These are phyloP conservation scores for Phoebastria nigripes DNA, from an alignment of 2,797 vertebrate species.

Conservation along the genomic window DNA sequence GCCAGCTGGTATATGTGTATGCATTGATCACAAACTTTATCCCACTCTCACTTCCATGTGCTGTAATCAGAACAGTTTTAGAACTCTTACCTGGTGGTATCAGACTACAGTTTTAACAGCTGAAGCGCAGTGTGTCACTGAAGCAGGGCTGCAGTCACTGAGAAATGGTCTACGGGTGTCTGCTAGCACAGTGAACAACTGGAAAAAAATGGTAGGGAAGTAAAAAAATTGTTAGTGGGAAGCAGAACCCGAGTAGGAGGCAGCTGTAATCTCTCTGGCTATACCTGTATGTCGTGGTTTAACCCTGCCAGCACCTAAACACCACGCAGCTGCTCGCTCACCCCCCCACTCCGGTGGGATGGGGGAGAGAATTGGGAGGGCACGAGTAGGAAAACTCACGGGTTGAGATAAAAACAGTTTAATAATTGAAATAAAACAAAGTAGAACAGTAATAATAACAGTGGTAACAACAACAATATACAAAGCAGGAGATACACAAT, in stretches of 20 bases:
- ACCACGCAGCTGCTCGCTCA: too few species aligned
- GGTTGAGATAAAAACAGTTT: too few species aligned
- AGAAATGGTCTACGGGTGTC: neutral
- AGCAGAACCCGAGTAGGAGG: neutral
- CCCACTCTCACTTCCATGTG: neutral
- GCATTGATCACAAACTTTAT: neutral
- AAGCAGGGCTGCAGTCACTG: neutral
- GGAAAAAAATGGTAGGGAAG: neutral
- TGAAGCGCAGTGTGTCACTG: neutral
- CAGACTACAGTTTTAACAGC: neutral
- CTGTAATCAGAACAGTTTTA: neutral
- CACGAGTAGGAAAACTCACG: too few species aligned
- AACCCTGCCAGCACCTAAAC: too few species aligned
- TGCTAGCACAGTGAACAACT: neutral
- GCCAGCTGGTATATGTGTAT: neutral
- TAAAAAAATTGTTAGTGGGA: neutral
- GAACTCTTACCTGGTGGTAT: neutral
- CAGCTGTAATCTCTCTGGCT: neutral
- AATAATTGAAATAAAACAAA: too few species aligned
- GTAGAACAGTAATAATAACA: too few species aligned
- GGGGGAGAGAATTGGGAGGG: too few species aligned
- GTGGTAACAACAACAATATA: too few species aligned
- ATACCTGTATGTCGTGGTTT: too few species aligned
- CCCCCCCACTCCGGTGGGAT: too few species aligned
- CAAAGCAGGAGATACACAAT: too few species aligned